Conservation (phyloP, 1,140 invertebrate genomes). For the Gryllus bimaculatus region DNA sequence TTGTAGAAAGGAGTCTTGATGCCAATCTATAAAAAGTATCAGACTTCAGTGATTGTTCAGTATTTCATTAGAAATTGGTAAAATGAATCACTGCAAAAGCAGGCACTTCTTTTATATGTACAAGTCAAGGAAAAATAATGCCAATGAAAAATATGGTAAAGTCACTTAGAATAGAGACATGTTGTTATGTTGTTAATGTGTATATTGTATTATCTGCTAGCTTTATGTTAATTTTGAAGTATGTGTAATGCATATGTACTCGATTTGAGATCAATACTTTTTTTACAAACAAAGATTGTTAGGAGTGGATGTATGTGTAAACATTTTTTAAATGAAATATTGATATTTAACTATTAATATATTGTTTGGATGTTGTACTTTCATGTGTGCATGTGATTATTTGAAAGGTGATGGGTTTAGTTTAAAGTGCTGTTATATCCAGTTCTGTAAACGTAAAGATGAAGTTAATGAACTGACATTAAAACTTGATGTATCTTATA, state of each 20-base stretch:
- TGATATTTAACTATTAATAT: neutral
- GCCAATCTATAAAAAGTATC: no score
- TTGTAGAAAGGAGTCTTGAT: no score
- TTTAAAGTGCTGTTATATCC: neutral
- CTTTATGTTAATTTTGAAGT: neutral
- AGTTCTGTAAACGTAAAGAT: no score
- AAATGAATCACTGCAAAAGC: no score
- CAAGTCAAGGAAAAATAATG: neutral
- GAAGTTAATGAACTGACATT: no score
- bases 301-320: neutral
- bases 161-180: neutral
- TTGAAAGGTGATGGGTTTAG: neutral
- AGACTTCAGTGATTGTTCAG: no score
- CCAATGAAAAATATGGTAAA: neutral
- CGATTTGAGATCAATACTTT: neutral
- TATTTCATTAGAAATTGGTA: no score
- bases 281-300: neutral
- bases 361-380: neutral
- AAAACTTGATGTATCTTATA: no score
- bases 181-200: neutral
- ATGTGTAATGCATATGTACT: neutral
- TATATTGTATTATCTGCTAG: neutral
- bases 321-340: neutral
- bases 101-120: neutral
- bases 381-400: neutral